Conservation (phyloP, 2,113 vertebrate species). For the Notarius quadriscutis region DNA sequence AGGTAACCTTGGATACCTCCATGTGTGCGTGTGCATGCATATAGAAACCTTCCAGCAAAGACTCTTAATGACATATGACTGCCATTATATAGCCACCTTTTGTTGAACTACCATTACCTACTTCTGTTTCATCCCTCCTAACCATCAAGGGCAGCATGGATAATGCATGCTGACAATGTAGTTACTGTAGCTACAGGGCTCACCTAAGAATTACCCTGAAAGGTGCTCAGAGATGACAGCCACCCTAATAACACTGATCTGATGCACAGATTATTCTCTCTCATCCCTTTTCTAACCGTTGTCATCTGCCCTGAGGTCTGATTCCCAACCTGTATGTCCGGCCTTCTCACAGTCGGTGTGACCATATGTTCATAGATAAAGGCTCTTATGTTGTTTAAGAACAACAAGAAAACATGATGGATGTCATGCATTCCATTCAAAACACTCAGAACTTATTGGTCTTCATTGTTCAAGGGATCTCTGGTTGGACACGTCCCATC, state of each 20-base stretch:
- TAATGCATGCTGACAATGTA: not conserved
- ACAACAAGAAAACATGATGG: conserved; percentile 8
- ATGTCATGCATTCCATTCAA: not conserved
- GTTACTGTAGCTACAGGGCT: not conserved
- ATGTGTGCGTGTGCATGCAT: not conserved
- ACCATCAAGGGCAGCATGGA: not conserved
- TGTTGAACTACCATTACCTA: not conserved
- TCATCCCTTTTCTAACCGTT: not conserved
- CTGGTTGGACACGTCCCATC: not conserved
- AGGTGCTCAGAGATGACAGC: not conserved
- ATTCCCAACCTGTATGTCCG: not conserved
- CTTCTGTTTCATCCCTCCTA: not conserved
- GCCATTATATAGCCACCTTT: not conserved
- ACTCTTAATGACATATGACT: not conserved
- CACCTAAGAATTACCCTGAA: not conserved
- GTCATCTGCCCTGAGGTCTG: not conserved
- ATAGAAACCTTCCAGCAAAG: not conserved
- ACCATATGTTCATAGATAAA: conserved; percentile 31
- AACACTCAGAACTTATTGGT: not conserved
- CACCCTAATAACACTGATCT: not conserved
- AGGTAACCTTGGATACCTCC: not conserved
- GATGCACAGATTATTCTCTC: not conserved
- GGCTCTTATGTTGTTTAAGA: conserved; percentile 9
- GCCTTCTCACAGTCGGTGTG: conserved; percentile 3
- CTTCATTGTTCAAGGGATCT: conserved; percentile 1